Evolutionary conservation across 2,888 invertebrate species (phyloP).

Genomic region (Periphyllus acericola): DNA sequence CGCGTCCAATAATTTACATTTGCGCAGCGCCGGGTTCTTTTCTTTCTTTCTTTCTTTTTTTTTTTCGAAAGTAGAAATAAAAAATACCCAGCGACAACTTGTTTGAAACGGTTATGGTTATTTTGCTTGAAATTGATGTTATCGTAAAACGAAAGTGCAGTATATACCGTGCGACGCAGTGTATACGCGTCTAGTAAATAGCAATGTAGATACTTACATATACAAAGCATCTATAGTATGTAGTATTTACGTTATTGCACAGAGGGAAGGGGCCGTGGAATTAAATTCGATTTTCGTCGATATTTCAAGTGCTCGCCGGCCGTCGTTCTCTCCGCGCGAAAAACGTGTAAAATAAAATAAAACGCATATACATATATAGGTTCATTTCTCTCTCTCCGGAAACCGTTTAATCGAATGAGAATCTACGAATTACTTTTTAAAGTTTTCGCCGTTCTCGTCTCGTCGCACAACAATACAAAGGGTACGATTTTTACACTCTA

Average conservation of each 20-base stretch:
- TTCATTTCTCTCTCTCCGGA: neutral
- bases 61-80: slow-evolving; percentile 11
- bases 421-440: slow-evolving; percentile 7
- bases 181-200: neutral
- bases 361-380: neutral
- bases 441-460: neutral
- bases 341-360: neutral
- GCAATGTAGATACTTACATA: neutral
- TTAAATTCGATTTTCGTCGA: neutral
- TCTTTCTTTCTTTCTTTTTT: too few species aligned
- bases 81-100: neutral
- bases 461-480: neutral
- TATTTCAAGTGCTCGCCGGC: neutral
- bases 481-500: neutral
- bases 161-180: neutral
- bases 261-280: neutral
- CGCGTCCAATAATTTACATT: slow-evolving; percentile 14
- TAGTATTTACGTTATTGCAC: neutral
- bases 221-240: neutral
- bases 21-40: neutral
- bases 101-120: slow-evolving; percentile 22
- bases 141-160: slow-evolving; percentile 8
- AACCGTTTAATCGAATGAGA: neutral
- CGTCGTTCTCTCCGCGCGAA: neutral
- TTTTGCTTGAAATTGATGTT: slow-evolving; percentile 19